Evolutionary conservation across 2,113 vertebrate species (phyloP), one percentile per base, ranked within the genome.

Genomic region (Elephantulus edwardii): DNA sequence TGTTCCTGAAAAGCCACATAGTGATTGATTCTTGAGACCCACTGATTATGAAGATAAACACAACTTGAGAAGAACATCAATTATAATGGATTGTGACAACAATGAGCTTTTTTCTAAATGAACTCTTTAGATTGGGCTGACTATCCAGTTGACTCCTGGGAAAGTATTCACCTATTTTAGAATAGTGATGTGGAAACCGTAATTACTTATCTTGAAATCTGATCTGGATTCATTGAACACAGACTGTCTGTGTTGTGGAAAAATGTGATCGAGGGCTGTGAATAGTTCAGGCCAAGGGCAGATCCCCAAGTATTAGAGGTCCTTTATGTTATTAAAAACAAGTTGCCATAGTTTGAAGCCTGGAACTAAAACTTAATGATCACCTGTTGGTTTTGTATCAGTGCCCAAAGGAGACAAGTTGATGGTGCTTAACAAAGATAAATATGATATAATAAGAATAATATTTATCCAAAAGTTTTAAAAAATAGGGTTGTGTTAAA

Each of bases 1-100:
- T 48, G 97, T 98, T 48, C 96, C 97, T 0, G 99, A 99, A 93
- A 99, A 99, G 95, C 98, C 98, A 44, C 99, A 99, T 94, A 98
- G 97, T 64, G 99, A 99, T 91, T 99, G 97, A 97, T 13, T 35
- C 79, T 48, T 72, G 13, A 42, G 58, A 80, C 94, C 93, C 68
- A 82, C 74, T 3, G 62, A 68, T 93, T 95, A 89, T 90, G 85
- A 95, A 72, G 91, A 83, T 86, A 95, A 95, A 83, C 93, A 85
- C 90, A 79, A 90, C 26, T 72, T 64, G 85, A 24, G 50, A 93
- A 95, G 94, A 93, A 24, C 66, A 19, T 16, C 40, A 50, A 84
- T 62, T 92, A 83, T 81, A 82, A 68, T 84, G 96, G 89, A 86
- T 88, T 79, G 85, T 92, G 90, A 94, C 17, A 75, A 96, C 96